These are phyloP conservation scores for Heterodera schachtii DNA, from an alignment of 1,140 invertebrate genomes.

Conservation along the genomic window DNA sequence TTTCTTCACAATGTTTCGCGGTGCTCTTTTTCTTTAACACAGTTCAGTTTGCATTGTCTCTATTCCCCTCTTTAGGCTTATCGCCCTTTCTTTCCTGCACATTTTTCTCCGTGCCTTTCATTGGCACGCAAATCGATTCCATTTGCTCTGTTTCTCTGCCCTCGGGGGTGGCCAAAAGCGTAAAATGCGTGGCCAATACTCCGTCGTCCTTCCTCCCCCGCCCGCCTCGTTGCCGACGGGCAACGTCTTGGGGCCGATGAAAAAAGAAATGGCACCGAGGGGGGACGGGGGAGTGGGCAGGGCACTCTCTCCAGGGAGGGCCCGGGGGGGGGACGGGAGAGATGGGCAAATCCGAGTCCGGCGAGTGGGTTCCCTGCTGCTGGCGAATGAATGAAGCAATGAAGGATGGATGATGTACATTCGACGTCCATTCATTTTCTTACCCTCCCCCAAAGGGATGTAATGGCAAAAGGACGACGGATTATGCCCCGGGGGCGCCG, in stretches of 20 bases:
- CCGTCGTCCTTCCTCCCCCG: neutral
- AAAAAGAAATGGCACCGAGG: neutral
- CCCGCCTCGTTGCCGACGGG: neutral
- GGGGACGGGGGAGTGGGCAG: neutral
- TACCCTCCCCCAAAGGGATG: neutral
- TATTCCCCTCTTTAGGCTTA: neutral
- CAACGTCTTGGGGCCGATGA: neutral
- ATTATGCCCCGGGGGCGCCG: neutral
- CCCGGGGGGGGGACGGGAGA: neutral
- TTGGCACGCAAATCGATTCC: neutral
- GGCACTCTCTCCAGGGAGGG: conserved; percentile 5
- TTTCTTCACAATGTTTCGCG: neutral
- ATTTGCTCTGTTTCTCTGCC: neutral
- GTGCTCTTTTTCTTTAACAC: neutral
- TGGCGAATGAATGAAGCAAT: neutral
- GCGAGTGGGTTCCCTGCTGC: neutral
- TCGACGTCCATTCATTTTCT: neutral
- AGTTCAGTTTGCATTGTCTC: neutral
- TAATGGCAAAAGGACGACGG: neutral
- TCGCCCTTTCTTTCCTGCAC: neutral
- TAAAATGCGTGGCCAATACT: conserved; percentile 15
- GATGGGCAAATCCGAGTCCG: conserved; percentile 15
- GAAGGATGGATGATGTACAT: conserved; percentile 14
- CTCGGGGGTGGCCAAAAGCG: neutral
- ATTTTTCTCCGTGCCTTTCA: neutral